phyloP scores from a whole-genome alignment of 1,140 invertebrate genomes.

The Limonius californicus region DNA sequence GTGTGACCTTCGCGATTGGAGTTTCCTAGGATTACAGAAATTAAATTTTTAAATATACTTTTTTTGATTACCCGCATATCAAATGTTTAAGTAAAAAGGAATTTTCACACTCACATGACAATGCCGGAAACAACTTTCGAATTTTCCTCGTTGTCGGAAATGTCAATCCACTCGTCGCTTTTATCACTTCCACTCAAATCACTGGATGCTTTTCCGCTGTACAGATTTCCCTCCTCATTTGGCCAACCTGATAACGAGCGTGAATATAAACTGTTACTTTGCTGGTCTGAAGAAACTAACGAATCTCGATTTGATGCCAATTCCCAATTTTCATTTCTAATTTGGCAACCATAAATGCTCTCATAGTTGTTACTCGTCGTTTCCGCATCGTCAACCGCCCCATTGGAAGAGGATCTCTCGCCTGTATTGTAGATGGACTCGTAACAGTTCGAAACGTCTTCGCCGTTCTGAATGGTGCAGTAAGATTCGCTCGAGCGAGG shows the following conservation, averaged over 20 bases:
- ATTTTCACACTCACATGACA: slow-evolving; percentile 50
- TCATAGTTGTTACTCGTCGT: slow-evolving; percentile 34
- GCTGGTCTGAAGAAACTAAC: slow-evolving; percentile 60
- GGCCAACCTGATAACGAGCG: slow-evolving; percentile 53
- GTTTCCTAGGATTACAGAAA: too few relatives aligned
- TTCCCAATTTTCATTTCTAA: slow-evolving; percentile 30
- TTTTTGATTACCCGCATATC: too few relatives aligned
- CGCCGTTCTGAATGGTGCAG: slow-evolving; percentile 25
- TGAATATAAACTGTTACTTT: slow-evolving; percentile 63
- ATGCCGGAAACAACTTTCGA: slow-evolving; percentile 40
- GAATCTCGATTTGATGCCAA: slow-evolving; percentile 53
- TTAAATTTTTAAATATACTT: too few relatives aligned
- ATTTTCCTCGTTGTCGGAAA: slow-evolving; percentile 55
- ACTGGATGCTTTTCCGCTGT: slow-evolving; percentile 45
- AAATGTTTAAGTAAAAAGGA: too few relatives aligned
- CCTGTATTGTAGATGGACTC: slow-evolving; percentile 40
- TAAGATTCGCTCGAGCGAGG: slow-evolving; percentile 31
- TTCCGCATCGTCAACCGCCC: slow-evolving; percentile 22
- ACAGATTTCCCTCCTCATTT: slow-evolving; percentile 50
- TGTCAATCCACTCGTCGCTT: slow-evolving; percentile 64
- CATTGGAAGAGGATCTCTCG: not conserved
- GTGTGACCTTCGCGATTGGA: too few relatives aligned
- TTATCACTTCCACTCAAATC: slow-evolving; percentile 54
- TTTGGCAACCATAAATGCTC: slow-evolving; percentile 33
- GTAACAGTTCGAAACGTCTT: slow-evolving; percentile 40